These are phyloP conservation scores for Rotaria magnacalcarata DNA, from an alignment of 2,888 invertebrate genomes.

Conservation along the genomic window DNA sequence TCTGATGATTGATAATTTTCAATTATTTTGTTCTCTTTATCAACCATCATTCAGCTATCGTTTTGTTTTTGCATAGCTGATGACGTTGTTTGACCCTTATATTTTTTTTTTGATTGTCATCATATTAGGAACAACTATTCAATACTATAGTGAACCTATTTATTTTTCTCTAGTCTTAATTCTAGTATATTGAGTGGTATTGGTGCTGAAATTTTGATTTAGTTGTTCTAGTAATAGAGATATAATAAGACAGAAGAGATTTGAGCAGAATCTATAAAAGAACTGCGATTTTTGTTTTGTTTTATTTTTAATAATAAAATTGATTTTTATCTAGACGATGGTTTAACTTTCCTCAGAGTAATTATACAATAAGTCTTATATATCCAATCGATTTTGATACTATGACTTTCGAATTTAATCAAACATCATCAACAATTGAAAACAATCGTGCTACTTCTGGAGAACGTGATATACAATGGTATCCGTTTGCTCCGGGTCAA, in stretches of 20 bases:
- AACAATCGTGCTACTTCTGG: neutral
- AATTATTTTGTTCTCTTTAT: neutral
- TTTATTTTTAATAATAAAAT: neutral
- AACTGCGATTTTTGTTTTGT: neutral
- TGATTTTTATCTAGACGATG: neutral
- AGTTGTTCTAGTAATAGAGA: too few relatives aligned
- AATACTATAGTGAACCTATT: neutral
- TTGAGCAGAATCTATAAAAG: neutral
- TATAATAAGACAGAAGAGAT: neutral
- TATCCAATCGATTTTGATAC: slow-evolving; percentile 5
- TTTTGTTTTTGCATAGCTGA: neutral
- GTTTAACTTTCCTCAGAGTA: neutral
- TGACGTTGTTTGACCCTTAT: neutral
- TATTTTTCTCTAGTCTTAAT: neutral
- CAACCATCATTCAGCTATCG: neutral
- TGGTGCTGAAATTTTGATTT: too few relatives aligned
- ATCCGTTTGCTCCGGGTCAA: neutral
- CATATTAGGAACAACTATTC: neutral
- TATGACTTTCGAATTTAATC: neutral
- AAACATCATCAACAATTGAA: neutral
- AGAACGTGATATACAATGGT: neutral
- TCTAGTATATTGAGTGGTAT: neutral
- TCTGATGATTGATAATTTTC: neutral
- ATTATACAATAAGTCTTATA: neutral
- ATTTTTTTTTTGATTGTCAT: neutral